Base-by-base conservation (phyloP, 2,797 vertebrate species). In the Salmo trutta region DNA sequence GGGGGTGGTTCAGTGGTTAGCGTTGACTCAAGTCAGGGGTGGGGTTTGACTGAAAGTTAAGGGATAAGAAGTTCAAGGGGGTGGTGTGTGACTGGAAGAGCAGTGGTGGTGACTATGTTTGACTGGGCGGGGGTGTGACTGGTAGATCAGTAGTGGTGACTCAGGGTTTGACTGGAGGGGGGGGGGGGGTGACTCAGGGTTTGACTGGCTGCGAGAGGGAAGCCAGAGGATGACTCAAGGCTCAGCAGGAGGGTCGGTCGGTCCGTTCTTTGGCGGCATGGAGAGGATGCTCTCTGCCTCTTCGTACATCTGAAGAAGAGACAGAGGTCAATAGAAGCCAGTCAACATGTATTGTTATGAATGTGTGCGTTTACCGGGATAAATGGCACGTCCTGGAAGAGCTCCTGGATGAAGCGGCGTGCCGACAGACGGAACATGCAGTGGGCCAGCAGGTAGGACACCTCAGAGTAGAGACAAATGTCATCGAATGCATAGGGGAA, bases 371-470 rank as follows among this genome's bases (percentile, higher is more conserved):
- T 91, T 86, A 96, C 96, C 79, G 94, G 95, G 85, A 94, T 86
- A 88, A 96, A 96, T 81, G 96, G 95, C 71, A 96, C 95, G 82
- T 96, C 96, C 75, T 96, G 96, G 90, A 96, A 96, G 0, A 96
- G 92, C 67, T 96, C 96, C 86, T 96, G 96, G 88, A 96, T 95
- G 87, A 96, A 96, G 78, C 95, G 95, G 67, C 96, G 93, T 29
- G 95, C 95, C 0, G 92, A 92, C 76, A 96, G 93, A 72, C 95
- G 93, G 88, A 96, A 96, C 2, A 94, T 95, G 89, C 96, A 96
- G 83, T 94, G 93, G 65, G 95, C 93, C 84, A 96, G 82, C 88
- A 96, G 86, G 85, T 94, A 93, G 74, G 95, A 96, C 66, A 96
- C 96, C 88, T 96, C 96, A 14, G 95, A 96, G 82, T 96, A 96